Conservation (phyloP, 2,888 invertebrate genomes). For the Pandemis heparana region DNA sequence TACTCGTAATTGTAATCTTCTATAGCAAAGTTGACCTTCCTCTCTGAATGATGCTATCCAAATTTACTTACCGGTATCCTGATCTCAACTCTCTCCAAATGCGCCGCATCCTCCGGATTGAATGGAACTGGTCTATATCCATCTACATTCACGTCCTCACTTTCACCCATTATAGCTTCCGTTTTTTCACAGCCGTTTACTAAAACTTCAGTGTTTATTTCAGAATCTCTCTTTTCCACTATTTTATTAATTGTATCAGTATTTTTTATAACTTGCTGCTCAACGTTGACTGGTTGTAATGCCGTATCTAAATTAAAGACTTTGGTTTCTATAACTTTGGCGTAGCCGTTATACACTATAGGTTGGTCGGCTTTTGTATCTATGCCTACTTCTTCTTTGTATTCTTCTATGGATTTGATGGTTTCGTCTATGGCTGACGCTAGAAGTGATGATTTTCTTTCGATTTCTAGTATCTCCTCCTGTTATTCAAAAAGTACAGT, state of each 20-base stretch:
- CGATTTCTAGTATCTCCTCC: constrained; percentile 78
- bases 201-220: neutral
- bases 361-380: constrained; percentile 48
- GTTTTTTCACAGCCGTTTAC: constrained; percentile 2
- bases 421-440: constrained; percentile 79
- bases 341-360: constrained; percentile 49
- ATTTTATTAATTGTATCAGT: constrained; percentile 50
- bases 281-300: constrained; percentile 37
- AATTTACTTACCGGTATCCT: constrained; percentile 44
- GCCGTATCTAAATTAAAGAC: constrained; percentile 44
- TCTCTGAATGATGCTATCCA: neutral
- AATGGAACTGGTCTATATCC: constrained; percentile 55
- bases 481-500: constrained; percentile 46
- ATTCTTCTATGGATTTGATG: constrained; percentile 76
- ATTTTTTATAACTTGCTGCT: constrained; percentile 43
- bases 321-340: constrained; percentile 47
- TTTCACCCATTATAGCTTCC: constrained; percentile 25
- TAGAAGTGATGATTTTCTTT: constrained; percentile 72
- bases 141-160: constrained; percentile 47
- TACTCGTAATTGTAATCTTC: too few species aligned
- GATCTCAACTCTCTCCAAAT: constrained; percentile 33
- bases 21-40: too few species aligned
- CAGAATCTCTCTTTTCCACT: constrained; percentile 25
- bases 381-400: constrained; percentile 76
- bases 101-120: constrained; percentile 50